Conservation (phyloP, 1,140 invertebrate species). For the Lepidurus packardi region DNA sequence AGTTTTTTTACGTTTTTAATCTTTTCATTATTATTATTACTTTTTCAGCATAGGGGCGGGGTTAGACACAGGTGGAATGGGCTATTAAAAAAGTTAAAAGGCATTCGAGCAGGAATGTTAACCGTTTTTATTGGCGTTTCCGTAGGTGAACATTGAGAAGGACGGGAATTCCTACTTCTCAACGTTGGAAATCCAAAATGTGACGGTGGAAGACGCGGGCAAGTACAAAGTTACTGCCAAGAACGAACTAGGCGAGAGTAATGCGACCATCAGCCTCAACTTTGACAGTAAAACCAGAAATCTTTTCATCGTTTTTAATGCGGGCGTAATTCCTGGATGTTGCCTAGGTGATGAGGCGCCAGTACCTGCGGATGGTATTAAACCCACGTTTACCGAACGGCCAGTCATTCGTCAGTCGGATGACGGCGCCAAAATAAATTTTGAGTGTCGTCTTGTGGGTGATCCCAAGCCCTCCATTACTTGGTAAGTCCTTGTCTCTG, state of each 20-base stretch:
- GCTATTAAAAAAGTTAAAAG: background rate
- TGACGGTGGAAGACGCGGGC: conserved; percentile 92
- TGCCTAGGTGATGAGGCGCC: conserved; percentile 81
- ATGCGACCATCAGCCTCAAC: conserved; percentile 91
- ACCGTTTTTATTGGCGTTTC: conserved; percentile 40
- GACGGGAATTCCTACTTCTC: conserved; percentile 90
- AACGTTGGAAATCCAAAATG: conserved; percentile 83
- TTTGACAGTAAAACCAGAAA: conserved; percentile 84
- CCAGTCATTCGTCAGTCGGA: conserved; percentile 91
- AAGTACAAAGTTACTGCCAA: conserved; percentile 95
- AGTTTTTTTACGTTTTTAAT: too few relatives aligned
- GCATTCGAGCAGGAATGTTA: background rate
- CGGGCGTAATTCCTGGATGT: background rate
- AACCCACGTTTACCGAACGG: conserved; percentile 92
- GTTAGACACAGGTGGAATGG: too few relatives aligned
- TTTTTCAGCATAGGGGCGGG: background rate
- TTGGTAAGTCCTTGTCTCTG: conserved; percentile 60
- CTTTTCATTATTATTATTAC: background rate
- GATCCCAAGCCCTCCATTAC: conserved; percentile 84
- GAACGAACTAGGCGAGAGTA: conserved; percentile 92
- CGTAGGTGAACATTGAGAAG: conserved; percentile 76
- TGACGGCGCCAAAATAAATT: conserved; percentile 83
- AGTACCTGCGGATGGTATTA: conserved; percentile 79
- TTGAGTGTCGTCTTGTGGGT: conserved; percentile 91
- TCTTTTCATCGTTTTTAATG: background rate